Evolutionary conservation across 2,888 invertebrate genomes (phyloP).

Genomic region (Cantharis rufa): DNA sequence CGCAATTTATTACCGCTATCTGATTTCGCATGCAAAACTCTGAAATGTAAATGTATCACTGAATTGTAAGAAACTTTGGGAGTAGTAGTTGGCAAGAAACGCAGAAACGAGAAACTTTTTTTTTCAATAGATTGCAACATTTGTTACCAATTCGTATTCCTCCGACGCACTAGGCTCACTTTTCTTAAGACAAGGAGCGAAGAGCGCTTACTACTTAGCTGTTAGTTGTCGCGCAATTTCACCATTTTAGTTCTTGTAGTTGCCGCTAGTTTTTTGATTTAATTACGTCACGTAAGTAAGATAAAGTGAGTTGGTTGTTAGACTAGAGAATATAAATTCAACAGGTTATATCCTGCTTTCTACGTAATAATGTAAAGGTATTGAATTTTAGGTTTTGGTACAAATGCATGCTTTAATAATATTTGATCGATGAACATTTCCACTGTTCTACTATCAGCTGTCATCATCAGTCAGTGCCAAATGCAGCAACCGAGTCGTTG

Average conservation of each 20-base stretch:
- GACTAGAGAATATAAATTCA: neutral
- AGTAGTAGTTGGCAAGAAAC: conserved; percentile 18
- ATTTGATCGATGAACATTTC: neutral
- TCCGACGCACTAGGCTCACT: conserved; percentile 20
- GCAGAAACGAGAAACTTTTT: conserved; percentile 25
- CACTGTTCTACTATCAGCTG: neutral
- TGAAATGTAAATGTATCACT: conserved; percentile 25
- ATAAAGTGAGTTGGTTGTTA: neutral
- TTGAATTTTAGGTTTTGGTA: neutral
- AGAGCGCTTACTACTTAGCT: conserved; percentile 16
- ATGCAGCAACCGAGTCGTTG: neutral
- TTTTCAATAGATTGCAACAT: conserved; percentile 29
- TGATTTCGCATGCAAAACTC: conserved; percentile 16
- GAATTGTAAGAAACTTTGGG: conserved; percentile 19
- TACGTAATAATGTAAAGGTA: neutral
- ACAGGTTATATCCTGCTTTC: neutral
- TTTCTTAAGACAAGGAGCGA: conserved; percentile 26
- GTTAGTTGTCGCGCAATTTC: neutral
- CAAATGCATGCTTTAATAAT: neutral
- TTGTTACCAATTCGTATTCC: conserved; percentile 28
- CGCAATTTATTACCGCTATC: neutral
- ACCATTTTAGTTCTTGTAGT: neutral
- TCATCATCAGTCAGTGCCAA: neutral
- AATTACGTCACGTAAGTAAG: neutral
- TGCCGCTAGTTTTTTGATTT: neutral